Base-by-base conservation (phyloP, 2,797 vertebrate genomes). In the Esox lucius region DNA sequence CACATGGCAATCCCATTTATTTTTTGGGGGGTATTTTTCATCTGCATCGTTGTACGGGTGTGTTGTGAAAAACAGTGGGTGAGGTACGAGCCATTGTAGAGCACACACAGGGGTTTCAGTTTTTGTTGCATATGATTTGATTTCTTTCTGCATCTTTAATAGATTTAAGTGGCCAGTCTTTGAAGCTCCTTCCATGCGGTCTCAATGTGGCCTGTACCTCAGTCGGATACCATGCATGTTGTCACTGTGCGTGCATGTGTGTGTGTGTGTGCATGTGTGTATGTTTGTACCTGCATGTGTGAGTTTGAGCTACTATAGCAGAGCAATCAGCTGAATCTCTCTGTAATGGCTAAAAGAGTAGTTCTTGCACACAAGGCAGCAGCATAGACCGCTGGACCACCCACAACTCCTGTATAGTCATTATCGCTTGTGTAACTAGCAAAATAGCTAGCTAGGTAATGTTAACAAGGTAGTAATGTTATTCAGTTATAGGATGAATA, bases 291-390 rank as follows among this genome's bases (percentile, higher is more conserved):
- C 62, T 85, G 76, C 83, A 61, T 64, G 12, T 71, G 81, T 22
- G 69, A 12, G 48, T 56, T 28, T 53, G 49, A 26, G 26, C 28
- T 24, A 9, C 48, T 53, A 80, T 80, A 80, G 72, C 49, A 68
- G 72, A 80, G 80, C 88, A 91, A 91, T 91, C 88, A 91, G 78
- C 80, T 42, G 75, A 53, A 86, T 91, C 87, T 84, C 85, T 85
- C 85, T 85, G 73, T 87, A 90, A 91, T 86, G 87, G 87, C 53
- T 80, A 64, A 75, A 81, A 70, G 26, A 76, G 42, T 11, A 46
- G 12, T 46, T 46, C 9, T 46, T 46, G 12, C 42, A 46, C 42
- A 3, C 12, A 3, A 13, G 9, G 9, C 12, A 46, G 9, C 1
- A 46, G 9, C 42, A 4, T 46, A 46, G 42, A 46, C 42, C 8